Evolutionary conservation across 1,140 invertebrate species (phyloP).

Genomic region (Pseudachorutes palmiensis): DNA sequence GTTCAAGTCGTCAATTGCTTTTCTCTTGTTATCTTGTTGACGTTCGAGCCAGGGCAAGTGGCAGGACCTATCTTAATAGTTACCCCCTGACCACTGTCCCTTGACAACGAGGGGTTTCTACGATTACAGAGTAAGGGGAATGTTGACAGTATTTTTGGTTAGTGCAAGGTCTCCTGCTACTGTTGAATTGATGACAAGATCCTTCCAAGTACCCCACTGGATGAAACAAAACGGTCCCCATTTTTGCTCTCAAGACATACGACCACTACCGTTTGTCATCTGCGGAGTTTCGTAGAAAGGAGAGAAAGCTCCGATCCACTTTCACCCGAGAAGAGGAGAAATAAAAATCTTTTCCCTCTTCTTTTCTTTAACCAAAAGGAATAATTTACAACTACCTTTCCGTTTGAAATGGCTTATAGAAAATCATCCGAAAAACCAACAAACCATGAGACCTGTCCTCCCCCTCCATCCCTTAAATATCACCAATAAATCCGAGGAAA

Average conservation of each 20-base stretch:
- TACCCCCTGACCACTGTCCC: no score
- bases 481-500: conserved; percentile 38
- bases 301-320: conserved; percentile 18
- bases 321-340: conserved; percentile 24
- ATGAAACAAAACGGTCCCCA: no score
- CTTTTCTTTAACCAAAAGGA: conserved; percentile 28
- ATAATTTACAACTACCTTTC: conserved; percentile 34
- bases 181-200: no score
- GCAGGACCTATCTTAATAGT: no score
- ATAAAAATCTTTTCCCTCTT: conserved; percentile 22
- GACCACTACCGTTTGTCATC: conserved; percentile 38
- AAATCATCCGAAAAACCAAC: conserved; percentile 13
- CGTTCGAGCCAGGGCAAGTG: no score
- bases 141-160: no score
- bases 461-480: conserved; percentile 37
- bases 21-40: conserved; percentile 10
- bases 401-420: conserved; percentile 18
- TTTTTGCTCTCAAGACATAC: conserved; percentile 35
- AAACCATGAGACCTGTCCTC: conserved; percentile 30
- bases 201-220: no score
- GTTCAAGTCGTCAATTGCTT: conserved; percentile 27
- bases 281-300: conserved; percentile 3
- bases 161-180: no score
- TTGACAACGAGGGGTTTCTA: no score
- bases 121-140: no score